A percentile compares a stretch with the other conserved stretches of the same genome.
phyloP scores from a whole-genome alignment of 1,140 invertebrate species.

The Drosophila tropicalis region DNA sequence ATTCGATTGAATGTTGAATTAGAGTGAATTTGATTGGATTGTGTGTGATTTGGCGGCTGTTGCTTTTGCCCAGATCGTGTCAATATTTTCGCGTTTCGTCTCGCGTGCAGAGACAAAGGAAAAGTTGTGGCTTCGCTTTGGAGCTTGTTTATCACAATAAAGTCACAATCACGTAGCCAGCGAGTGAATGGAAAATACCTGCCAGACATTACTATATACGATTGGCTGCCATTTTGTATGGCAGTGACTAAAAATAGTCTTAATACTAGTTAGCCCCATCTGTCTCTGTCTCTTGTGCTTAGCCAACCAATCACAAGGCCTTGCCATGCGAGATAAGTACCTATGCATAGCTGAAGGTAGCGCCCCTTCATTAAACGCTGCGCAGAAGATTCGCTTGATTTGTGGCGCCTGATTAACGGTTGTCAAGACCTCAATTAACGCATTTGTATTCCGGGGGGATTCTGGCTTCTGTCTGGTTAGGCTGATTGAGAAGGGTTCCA shows the following conservation, averaged over 20 bases:
- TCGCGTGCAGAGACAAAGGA: slow-evolving; percentile 53
- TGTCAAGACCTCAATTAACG: slow-evolving; percentile 58
- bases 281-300: neutral
- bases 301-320: too few relatives aligned
- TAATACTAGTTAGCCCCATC: neutral
- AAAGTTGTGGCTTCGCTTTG: slow-evolving; percentile 32
- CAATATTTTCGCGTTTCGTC: slow-evolving; percentile 64
- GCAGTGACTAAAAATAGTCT: neutral
- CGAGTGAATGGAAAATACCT: slow-evolving; percentile 58
- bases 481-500: slow-evolving; percentile 61
- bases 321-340: too few relatives aligned
- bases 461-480: slow-evolving; percentile 13
- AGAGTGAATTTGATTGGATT: neutral
- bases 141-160: slow-evolving; percentile 12
- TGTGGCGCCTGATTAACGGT: slow-evolving; percentile 73
- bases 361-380: slow-evolving; percentile 9
- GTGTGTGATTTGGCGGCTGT: slow-evolving; percentile 1
- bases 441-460: slow-evolving; percentile 22
- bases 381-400: slow-evolving; percentile 42
- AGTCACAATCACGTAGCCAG: slow-evolving; percentile 22
- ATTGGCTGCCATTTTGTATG: slow-evolving; percentile 45
- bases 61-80: slow-evolving; percentile 45
- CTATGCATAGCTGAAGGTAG: too few relatives aligned
- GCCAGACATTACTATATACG: slow-evolving; percentile 10
- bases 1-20: neutral